Evolutionary conservation across 2,113 vertebrate species (phyloP).

Genomic region (Lutjanus erythropterus): DNA sequence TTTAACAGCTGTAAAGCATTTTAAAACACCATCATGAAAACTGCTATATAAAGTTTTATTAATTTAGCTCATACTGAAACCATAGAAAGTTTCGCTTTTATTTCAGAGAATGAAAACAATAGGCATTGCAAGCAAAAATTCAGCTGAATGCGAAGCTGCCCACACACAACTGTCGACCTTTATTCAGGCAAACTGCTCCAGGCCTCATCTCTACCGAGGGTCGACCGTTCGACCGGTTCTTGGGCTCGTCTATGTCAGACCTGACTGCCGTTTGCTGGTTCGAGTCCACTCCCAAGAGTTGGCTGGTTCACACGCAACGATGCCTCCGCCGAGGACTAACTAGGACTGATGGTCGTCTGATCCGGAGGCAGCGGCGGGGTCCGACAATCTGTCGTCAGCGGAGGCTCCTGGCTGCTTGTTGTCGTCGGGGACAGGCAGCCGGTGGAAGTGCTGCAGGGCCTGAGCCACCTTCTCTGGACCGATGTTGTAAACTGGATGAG

Average conservation of each 20-base stretch:
- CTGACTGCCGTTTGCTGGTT: not conserved
- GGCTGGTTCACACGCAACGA: not conserved
- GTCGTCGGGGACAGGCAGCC: slow-evolving; percentile 86
- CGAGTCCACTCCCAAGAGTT: slow-evolving; percentile 15
- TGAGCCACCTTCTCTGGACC: slow-evolving; percentile 91
- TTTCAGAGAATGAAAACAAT: slow-evolving; percentile 55
- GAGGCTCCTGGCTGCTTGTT: slow-evolving; percentile 4
- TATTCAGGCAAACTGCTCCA: slow-evolving; percentile 27
- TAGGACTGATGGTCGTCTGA: slow-evolving; percentile 50
- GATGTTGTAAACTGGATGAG: slow-evolving; percentile 97
- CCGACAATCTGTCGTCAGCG: not conserved
- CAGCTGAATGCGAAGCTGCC: slow-evolving; percentile 25
- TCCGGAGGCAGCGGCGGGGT: not conserved
- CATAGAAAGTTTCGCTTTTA: slow-evolving; percentile 50
- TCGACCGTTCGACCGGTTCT: not conserved
- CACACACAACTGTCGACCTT: slow-evolving; percentile 12
- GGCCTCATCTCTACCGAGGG: slow-evolving; percentile 5
- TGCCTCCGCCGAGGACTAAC: slow-evolving; percentile 7
- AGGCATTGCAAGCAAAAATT: slow-evolving; percentile 48
- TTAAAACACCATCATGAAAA: slow-evolving; percentile 26
- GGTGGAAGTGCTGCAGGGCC: slow-evolving; percentile 90
- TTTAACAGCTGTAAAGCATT: slow-evolving; percentile 10
- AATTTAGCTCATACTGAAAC: slow-evolving; percentile 50
- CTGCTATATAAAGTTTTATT: slow-evolving; percentile 67
- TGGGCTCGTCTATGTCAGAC: slow-evolving; percentile 4